A percentile compares a stretch with the other conserved stretches of the same genome.
Conservation (phyloP, 2,888 invertebrate species). For the Ditula angustiorana region DNA sequence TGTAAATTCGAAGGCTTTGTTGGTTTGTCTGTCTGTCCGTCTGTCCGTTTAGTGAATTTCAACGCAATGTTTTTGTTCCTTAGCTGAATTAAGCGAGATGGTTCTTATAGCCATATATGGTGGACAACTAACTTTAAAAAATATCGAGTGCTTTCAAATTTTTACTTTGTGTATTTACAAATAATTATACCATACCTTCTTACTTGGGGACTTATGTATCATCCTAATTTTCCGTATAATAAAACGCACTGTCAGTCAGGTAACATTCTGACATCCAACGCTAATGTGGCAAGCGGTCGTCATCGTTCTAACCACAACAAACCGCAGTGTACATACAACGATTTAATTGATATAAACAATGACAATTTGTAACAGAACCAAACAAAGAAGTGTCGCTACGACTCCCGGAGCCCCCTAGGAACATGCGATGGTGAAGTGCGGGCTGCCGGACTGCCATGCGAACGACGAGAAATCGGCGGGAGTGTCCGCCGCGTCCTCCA, state of each 20-base stretch:
- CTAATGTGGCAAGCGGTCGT: neutral
- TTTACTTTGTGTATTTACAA: too few relatives aligned
- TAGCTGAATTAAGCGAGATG: too few relatives aligned
- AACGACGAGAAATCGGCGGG: neutral
- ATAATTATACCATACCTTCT: too few relatives aligned
- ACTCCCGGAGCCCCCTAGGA: neutral
- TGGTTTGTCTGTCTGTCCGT: too few relatives aligned
- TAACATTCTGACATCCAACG: neutral
- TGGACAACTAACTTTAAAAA: too few relatives aligned
- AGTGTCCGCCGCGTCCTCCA: neutral
- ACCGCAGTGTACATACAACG: neutral
- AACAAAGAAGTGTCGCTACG: neutral
- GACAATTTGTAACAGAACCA: neutral
- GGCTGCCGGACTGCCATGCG: neutral
- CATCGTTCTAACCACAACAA: neutral
- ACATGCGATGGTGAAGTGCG: conserved; percentile 7
- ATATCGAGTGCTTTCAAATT: too few relatives aligned
- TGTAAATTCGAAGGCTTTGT: too few relatives aligned
- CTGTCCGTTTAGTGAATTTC: too few relatives aligned
- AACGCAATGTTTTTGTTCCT: too few relatives aligned
- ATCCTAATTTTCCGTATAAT: neutral
- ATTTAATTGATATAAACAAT: neutral
- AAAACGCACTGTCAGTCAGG: neutral
- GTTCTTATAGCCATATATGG: too few relatives aligned
- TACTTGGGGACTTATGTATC: neutral